Conservation (phyloP, 2,888 invertebrate genomes). For the Trachelus tabidus region DNA sequence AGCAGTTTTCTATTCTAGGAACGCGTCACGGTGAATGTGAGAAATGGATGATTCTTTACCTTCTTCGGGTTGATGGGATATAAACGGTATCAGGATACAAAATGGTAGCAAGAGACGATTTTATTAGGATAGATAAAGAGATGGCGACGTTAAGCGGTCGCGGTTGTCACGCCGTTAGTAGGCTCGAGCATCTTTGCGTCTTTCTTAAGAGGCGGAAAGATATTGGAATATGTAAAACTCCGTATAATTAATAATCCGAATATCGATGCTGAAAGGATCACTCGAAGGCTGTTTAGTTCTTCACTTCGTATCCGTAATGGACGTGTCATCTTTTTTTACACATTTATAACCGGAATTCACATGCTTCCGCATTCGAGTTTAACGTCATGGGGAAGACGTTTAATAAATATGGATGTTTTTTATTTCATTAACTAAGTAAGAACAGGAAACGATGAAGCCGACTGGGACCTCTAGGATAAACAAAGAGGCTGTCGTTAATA, state of each 20-base stretch:
- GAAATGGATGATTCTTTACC: not conserved
- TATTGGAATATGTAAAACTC: not conserved
- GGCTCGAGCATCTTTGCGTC: not conserved
- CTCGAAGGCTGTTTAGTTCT: constrained; percentile 40
- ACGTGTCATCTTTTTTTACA: constrained; percentile 26
- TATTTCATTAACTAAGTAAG: not conserved
- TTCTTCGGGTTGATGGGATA: not conserved
- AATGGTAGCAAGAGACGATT: not conserved
- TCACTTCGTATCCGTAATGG: constrained; percentile 24
- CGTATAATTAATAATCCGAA: constrained; percentile 40
- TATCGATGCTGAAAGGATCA: constrained; percentile 37
- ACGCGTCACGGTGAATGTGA: not conserved
- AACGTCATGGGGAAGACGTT: constrained; percentile 43
- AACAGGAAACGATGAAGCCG: not conserved
- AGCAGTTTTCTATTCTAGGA: not conserved
- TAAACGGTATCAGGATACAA: not conserved
- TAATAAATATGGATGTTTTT: constrained; percentile 30
- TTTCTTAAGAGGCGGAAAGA: constrained; percentile 5
- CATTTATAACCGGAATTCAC: constrained; percentile 54
- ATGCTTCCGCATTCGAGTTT: constrained; percentile 53
- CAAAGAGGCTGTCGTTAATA: not conserved
- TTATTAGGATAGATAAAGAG: not conserved
- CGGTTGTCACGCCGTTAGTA: not conserved
- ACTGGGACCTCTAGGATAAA: not conserved
- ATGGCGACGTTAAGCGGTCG: not conserved